Conservation (phyloP, 2,888 invertebrate genomes). For the Flabesymbios commensalis region DNA sequence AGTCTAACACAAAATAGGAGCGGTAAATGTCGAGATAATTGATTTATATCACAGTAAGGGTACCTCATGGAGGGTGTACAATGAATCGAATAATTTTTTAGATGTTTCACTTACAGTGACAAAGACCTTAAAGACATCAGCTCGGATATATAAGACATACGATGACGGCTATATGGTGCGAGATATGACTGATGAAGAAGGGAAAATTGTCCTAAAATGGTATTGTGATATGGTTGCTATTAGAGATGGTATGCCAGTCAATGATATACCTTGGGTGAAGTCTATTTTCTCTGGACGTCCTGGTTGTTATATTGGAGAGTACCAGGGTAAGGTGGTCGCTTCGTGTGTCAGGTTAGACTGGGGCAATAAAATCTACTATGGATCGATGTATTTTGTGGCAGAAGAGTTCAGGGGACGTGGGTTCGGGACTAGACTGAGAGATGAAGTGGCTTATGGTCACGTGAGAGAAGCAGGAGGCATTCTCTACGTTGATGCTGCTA, state of each 20-base stretch:
- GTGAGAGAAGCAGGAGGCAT: conserved; percentile 14
- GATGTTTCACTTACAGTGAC: too few species aligned
- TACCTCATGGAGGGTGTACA: too few species aligned
- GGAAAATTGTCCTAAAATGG: not conserved
- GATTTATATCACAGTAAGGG: too few species aligned
- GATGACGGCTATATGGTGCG: conserved; percentile 1
- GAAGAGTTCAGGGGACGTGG: conserved; percentile 15
- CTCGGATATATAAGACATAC: not conserved
- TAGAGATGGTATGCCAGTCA: too few species aligned
- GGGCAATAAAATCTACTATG: conserved; percentile 18
- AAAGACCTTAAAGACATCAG: too few species aligned
- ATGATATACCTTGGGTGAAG: too few species aligned
- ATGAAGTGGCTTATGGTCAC: conserved; percentile 20
- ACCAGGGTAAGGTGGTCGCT: conserved; percentile 20
- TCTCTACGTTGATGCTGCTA: conserved; percentile 17
- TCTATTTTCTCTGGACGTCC: conserved; percentile 8
- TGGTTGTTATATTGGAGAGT: conserved; percentile 27
- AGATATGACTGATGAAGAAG: not conserved
- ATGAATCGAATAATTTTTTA: too few species aligned
- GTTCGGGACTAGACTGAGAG: conserved; percentile 23
- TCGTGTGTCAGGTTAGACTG: conserved; percentile 20
- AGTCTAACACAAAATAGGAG: too few species aligned
- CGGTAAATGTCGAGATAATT: too few species aligned
- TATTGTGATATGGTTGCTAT: not conserved
- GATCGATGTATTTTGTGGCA: conserved; percentile 24